phyloP scores from a whole-genome alignment of 2,113 vertebrate species.

The Pterocles orientalis region DNA sequence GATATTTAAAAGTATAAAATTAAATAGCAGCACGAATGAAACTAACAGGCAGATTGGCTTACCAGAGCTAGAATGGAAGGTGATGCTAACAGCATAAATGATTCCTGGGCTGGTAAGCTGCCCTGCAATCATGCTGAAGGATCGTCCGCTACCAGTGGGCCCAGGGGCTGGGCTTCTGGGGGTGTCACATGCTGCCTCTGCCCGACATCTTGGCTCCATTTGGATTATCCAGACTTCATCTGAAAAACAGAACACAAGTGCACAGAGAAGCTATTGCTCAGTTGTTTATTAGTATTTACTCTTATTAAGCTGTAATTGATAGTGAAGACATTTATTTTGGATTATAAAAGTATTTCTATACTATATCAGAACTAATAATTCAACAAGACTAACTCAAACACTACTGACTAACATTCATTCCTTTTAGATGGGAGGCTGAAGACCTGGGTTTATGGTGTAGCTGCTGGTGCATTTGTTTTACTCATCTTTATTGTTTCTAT shows the following conservation, averaged over 20 bases:
- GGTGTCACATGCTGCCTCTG: not conserved
- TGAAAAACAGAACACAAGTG: not conserved
- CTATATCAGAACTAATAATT: slow-evolving; percentile 32
- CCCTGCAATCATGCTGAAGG: not conserved
- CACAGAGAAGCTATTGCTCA: not conserved
- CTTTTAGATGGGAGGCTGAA: slow-evolving; percentile 95
- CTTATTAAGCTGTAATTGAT: not conserved
- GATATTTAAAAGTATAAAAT: not conserved
- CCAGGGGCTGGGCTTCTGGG: not conserved
- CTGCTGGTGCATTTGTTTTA: slow-evolving; percentile 94
- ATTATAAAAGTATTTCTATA: slow-evolving; percentile 1
- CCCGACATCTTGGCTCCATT: not conserved
- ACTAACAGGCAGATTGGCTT: not conserved
- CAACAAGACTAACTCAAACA: slow-evolving; percentile 62
- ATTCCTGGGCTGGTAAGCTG: not conserved
- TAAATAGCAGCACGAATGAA: not conserved
- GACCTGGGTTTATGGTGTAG: slow-evolving; percentile 99
- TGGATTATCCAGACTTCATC: not conserved
- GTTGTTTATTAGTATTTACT: not conserved
- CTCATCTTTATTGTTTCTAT: slow-evolving; percentile 98
- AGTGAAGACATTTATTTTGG: not conserved
- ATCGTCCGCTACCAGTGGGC: accelerated
- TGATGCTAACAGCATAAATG: not conserved
- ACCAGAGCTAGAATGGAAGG: not conserved
- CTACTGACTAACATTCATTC: slow-evolving; percentile 77